These are phyloP conservation scores for Steatocranus sp. DNA, from an alignment of 2,797 vertebrate genomes.

Conservation along the genomic window DNA sequence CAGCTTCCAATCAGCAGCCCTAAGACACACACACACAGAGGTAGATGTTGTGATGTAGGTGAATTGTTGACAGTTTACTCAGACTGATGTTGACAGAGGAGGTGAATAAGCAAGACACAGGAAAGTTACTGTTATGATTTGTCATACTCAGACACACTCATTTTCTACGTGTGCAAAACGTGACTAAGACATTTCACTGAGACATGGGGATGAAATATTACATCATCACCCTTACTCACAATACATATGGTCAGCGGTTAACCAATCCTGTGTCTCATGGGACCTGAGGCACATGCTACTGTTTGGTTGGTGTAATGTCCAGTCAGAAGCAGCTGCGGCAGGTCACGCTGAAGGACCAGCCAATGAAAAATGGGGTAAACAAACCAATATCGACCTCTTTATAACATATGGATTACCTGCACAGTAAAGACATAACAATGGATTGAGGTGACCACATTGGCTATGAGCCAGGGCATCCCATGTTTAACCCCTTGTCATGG, in stretches of 20 bases:
- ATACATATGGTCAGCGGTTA: conserved; percentile 40
- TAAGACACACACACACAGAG: conserved; percentile 44
- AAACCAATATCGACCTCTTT: neutral
- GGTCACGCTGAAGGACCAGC: neutral
- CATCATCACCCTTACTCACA: conserved; percentile 50
- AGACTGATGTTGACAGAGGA: neutral
- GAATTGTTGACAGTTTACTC: neutral
- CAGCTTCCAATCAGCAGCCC: conserved; percentile 96
- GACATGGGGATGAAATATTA: conserved; percentile 43
- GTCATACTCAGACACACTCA: neutral
- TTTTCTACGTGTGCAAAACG: conserved; percentile 14
- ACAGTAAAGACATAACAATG: neutral
- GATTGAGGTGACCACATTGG: neutral
- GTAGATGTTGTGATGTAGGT: neutral
- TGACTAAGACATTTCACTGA: conserved; percentile 31
- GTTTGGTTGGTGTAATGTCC: conserved; percentile 19
- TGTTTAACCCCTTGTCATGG: neutral
- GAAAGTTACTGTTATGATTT: neutral
- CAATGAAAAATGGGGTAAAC: conserved; percentile 23
- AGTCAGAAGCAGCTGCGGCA: conserved; percentile 9
- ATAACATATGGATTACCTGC: neutral
- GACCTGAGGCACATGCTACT: conserved; percentile 27
- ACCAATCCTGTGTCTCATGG: conserved; percentile 27
- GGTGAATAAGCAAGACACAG: neutral
- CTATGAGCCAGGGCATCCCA: neutral